Evolutionary conservation across 2,888 invertebrate species (phyloP), one percentile per base, ranked within the genome.

Genomic region (Busseola fusca): DNA sequence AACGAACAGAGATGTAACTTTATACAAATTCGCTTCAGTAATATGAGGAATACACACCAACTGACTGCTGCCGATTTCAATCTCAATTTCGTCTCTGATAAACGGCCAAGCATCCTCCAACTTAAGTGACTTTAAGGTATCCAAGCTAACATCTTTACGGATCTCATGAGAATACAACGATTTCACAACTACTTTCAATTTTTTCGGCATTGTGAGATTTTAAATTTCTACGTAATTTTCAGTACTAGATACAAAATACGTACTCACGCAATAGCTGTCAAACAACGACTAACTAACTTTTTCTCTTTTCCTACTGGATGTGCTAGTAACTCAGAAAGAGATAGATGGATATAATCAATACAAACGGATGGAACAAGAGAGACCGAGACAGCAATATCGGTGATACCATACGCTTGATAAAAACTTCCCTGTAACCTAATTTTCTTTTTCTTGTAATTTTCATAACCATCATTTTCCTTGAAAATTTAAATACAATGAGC

Each of bases 91-190:
- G 77, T 95, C 95, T 84, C 96, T 91, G 63, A 96, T 96, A 86
- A 95, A 96, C 25, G 96, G 96, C 96, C 96, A 96, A 1, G 96
- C 96, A 71, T 96, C 95, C 79, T 96, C 96, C 58, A 96, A 88
- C 81, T 95, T 95, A 16, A 96, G 87, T 27, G 96, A 96, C 77
- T 95, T 93, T 69, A 96, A 88, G 60, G 86, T 91, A 9, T 92
- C 93, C 76, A 96, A 89, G 82, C 94, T 93, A n/a, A 96, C 95
- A 88, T 96, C 96, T 85, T 96, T 96, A 37, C 96, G 93, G 77
- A 95, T 96, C 84, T 96, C 96, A 82, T 96, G 96, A 18, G 94
- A 94, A 84, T 95, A 96, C 57, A 95, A 84, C 7, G 95, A 96
- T 89, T 94, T 96, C 69, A 95, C 95, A 50, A 95, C 91, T 68